phyloP scores from a whole-genome alignment of 2,797 vertebrate genomes.

The Poeciliopsis paucimaculata region DNA sequence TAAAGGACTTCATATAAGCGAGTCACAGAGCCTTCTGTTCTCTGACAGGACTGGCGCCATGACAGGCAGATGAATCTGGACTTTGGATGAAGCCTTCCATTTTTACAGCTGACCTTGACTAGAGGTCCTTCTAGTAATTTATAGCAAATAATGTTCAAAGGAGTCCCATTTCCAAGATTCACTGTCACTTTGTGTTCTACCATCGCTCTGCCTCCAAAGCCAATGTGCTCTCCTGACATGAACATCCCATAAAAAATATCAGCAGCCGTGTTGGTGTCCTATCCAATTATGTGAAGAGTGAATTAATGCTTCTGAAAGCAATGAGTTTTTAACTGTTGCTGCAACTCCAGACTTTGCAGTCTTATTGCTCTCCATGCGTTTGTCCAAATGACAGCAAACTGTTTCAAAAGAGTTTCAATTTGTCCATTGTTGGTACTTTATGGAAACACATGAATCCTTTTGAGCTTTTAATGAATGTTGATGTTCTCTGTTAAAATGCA shows the following conservation, averaged over 20 bases:
- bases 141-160: slow-evolving; percentile 85
- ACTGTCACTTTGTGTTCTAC: slow-evolving; percentile 87
- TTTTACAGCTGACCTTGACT: slow-evolving; percentile 86
- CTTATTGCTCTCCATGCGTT: neutral
- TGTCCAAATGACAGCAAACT: neutral
- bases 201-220: slow-evolving; percentile 86
- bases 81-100: slow-evolving; percentile 78
- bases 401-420: neutral
- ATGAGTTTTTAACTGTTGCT: slow-evolving; percentile 90
- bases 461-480: neutral
- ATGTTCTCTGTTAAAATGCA: neutral
- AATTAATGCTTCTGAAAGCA: slow-evolving; percentile 93
- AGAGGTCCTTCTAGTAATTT: slow-evolving; percentile 85
- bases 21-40: slow-evolving; percentile 66
- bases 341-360: slow-evolving; percentile 12
- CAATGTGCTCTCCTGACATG: slow-evolving; percentile 88
- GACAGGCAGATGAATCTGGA: slow-evolving; percentile 50
- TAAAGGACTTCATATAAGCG: slow-evolving; percentile 55
- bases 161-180: slow-evolving; percentile 90
- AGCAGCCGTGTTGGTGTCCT: slow-evolving; percentile 84
- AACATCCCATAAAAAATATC: slow-evolving; percentile 89
- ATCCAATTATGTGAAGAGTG: slow-evolving; percentile 91
- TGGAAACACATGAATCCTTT: neutral
- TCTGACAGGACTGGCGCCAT: slow-evolving; percentile 68
- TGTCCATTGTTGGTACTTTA: neutral